A percentile compares a stretch with the other conserved stretches of the same genome.
Conservation (phyloP, 2,797 vertebrate genomes). For the Harpagifer antarcticus region DNA sequence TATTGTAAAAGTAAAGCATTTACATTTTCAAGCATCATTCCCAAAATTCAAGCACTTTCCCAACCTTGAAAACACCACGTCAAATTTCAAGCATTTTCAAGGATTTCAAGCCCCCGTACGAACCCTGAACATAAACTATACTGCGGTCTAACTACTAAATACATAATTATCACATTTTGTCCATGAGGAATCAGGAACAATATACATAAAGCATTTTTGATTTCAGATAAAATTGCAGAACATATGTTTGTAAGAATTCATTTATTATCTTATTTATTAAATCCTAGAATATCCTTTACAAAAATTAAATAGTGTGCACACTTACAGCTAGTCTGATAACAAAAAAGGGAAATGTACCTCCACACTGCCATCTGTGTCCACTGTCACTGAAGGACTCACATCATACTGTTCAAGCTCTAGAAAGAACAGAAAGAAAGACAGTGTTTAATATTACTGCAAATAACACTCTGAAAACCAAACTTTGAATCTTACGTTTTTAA, state of each 20-base stretch:
- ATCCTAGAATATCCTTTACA: background rate
- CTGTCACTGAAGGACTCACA: constrained; percentile 76
- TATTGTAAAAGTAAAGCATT: too few species aligned
- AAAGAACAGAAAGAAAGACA: constrained; percentile 24
- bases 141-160: background rate
- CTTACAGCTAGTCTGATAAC: background rate
- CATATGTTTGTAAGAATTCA: too few species aligned
- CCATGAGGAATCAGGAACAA: background rate
- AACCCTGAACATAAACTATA: background rate
- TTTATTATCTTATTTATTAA: too few species aligned
- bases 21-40: too few species aligned
- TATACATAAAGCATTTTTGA: background rate
- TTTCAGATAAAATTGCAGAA: too few species aligned
- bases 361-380: constrained; percentile 81
- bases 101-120: too few species aligned
- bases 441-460: constrained; percentile 1
- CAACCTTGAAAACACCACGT: too few species aligned
- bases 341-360: constrained; percentile 83
- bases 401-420: constrained; percentile 92
- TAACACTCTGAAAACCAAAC: background rate
- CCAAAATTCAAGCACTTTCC: too few species aligned
- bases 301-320: background rate
- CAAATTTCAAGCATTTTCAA: too few species aligned
- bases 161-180: background rate
- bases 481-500: background rate